These are phyloP conservation scores for Neoaliturus tenellus DNA, from an alignment of 2,888 invertebrate species.

Conservation along the genomic window DNA sequence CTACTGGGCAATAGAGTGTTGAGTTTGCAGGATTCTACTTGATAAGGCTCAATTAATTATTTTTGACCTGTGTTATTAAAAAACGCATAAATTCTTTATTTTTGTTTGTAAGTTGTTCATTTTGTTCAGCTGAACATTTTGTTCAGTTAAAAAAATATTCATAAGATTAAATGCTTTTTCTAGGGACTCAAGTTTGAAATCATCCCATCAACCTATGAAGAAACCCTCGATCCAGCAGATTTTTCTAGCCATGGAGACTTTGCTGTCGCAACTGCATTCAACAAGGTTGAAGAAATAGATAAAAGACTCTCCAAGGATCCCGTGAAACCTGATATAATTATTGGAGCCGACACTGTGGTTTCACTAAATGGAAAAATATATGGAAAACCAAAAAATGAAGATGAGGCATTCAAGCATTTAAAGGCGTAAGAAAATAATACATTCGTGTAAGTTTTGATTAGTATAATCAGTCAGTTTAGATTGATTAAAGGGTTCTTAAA, in stretches of 20 bases:
- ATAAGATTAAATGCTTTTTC: too few relatives aligned
- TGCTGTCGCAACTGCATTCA: constrained; percentile 85
- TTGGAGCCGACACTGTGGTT: constrained; percentile 97
- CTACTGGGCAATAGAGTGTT: too few relatives aligned
- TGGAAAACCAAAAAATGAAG: constrained; percentile 89
- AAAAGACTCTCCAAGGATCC: constrained; percentile 74
- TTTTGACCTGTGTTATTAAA: too few relatives aligned
- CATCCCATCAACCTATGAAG: constrained; percentile 90
- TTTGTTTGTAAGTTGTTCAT: too few relatives aligned
- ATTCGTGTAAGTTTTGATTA: constrained; percentile 36
- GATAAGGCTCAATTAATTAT: too few relatives aligned
- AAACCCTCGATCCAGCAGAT: constrained; percentile 85
- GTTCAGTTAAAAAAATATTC: too few relatives aligned
- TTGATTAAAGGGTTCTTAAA: too few relatives aligned
- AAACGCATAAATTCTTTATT: too few relatives aligned
- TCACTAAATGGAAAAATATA: constrained; percentile 85
- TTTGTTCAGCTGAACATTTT: too few relatives aligned
- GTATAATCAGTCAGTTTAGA: too few relatives aligned
- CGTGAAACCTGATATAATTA: constrained; percentile 83
- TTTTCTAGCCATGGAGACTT: constrained; percentile 72
- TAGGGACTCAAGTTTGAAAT: constrained; percentile 89
- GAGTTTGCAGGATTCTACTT: too few relatives aligned
- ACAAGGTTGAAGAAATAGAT: constrained; percentile 90
- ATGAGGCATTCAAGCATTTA: constrained; percentile 83
- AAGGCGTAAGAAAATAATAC: constrained; percentile 73